Evolutionary conservation across 2,888 invertebrate species (phyloP), one percentile per base, ranked within the genome.

Genomic region (Lithodes maja): DNA sequence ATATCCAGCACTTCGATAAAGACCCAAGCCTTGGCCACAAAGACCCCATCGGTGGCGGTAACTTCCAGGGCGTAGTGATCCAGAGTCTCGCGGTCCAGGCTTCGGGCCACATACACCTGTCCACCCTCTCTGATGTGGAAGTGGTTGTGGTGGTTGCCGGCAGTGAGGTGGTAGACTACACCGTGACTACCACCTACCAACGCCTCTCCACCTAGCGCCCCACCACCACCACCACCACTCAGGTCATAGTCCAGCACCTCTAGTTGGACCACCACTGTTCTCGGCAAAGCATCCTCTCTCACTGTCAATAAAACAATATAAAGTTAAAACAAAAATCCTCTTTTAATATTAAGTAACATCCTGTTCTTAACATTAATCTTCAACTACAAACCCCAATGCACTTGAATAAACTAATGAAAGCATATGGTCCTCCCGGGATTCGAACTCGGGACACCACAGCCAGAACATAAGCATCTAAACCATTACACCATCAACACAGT

Each of bases 41-140:
- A 98, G 93, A 97, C 96, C 74, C 98, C 98, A 94, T 99, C 99
- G 50, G 98, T 97, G 85, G 98, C 98, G 91, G 97, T 95, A 17
- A 99, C 96, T 91, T 95, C 95, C 15, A 99, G 95, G 92, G 96
- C 95, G 94, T 98, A 98, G 92, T 94, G 94, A 82, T 96, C 94
- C 86, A 96, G 95, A 9, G 95, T 94, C 94, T 99, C 99, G 91
- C 98, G 95, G 94, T 99, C 99, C 75, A 99, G 95, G 89, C 95
- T 93, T 93, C 97, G 96, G 92, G 97, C 96, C 90, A 97, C 96
- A 94, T 96, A 96, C 92, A 99, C 95, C 94, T 98, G 97, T n/a
- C 98, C 98, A 78, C 96, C 96, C 90, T 96, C 95, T 79, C 97
- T 95, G 92, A 99, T 96, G 94, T 96, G 96, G 94, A 98, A 98